These are phyloP conservation scores for Orientallactaga sibirica DNA, from an alignment of 2,797 vertebrate species.

Conservation along the genomic window DNA sequence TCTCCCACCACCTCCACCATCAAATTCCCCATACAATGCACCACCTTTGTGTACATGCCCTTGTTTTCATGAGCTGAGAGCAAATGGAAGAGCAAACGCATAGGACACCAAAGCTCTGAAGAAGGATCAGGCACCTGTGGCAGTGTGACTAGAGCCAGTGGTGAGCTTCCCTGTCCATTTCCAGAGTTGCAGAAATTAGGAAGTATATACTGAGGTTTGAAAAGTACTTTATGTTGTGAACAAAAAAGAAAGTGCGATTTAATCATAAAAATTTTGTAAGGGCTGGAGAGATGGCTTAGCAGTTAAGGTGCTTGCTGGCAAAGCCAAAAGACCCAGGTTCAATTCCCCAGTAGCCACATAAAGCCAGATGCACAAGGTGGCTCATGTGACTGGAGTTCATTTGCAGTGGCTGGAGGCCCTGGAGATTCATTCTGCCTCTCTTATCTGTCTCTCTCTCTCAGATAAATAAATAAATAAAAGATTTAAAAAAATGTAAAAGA, in stretches of 20 bases:
- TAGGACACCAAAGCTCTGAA: neutral
- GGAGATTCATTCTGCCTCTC: too few species aligned
- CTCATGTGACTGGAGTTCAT: too few species aligned
- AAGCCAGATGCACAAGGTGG: too few species aligned
- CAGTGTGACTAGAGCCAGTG: rapidly evolving
- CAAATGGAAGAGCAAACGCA: neutral
- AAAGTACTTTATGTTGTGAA: neutral
- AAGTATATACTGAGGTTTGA: neutral
- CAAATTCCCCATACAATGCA: neutral
- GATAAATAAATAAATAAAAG: too few species aligned
- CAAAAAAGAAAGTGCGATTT: neutral
- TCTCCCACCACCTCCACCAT: neutral
- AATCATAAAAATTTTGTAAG: neutral
- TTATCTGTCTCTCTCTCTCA: too few species aligned
- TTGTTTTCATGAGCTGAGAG: too few species aligned
- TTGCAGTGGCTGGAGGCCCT: too few species aligned
- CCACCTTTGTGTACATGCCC: neutral
- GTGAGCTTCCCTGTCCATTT: neutral
- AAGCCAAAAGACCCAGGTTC: too few species aligned
- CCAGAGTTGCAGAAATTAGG: neutral
- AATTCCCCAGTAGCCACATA: too few species aligned
- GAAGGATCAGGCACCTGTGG: rapidly evolving
- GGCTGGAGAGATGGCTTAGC: too few species aligned
- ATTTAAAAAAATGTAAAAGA: constrained; percentile 10
- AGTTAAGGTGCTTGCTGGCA: too few species aligned